Percentiles rank a stretch among this genome's conserved stretches.
phyloP scores from a whole-genome alignment of 2,797 vertebrate genomes.

The Botia almorhae region DNA sequence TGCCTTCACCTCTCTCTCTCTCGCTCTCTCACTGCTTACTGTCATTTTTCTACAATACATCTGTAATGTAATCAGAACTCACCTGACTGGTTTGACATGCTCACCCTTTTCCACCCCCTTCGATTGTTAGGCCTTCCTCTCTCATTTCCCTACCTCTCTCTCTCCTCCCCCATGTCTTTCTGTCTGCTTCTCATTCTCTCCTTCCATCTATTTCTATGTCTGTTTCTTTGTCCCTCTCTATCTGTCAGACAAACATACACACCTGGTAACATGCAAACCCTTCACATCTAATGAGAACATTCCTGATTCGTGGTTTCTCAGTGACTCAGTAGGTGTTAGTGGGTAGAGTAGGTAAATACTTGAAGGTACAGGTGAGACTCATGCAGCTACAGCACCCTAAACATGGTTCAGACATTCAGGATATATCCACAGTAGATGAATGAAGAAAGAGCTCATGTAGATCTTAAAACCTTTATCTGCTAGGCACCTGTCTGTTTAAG shows the following conservation, averaged over 20 bases:
- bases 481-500: no score
- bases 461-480: no score
- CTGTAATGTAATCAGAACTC: slow-evolving; percentile 75
- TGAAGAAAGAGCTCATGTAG: not conserved
- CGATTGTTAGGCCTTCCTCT: slow-evolving; percentile 55
- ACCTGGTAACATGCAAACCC: slow-evolving; percentile 37
- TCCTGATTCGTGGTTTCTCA: slow-evolving; percentile 27
- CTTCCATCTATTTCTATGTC: slow-evolving; percentile 37
- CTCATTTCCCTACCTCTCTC: slow-evolving; percentile 48
- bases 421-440: not conserved
- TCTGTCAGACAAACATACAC: not conserved
- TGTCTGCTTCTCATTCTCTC: slow-evolving; percentile 62
- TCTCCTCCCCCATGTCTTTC: slow-evolving; percentile 45
- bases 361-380: not conserved
- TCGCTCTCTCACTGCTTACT: slow-evolving; percentile 54
- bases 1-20: not conserved
- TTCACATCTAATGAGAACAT: slow-evolving; percentile 37
- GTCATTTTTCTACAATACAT: slow-evolving; percentile 75
- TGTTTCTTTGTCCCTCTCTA: slow-evolving; percentile 17
- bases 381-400: not conserved
- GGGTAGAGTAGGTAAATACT: not conserved
- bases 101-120: slow-evolving; percentile 56
- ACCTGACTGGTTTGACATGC: slow-evolving; percentile 79
- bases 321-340: slow-evolving; percentile 35
- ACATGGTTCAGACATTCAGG: not conserved